phyloP scores from a whole-genome alignment of 2,888 invertebrate species.

The Andrena flavipes region DNA sequence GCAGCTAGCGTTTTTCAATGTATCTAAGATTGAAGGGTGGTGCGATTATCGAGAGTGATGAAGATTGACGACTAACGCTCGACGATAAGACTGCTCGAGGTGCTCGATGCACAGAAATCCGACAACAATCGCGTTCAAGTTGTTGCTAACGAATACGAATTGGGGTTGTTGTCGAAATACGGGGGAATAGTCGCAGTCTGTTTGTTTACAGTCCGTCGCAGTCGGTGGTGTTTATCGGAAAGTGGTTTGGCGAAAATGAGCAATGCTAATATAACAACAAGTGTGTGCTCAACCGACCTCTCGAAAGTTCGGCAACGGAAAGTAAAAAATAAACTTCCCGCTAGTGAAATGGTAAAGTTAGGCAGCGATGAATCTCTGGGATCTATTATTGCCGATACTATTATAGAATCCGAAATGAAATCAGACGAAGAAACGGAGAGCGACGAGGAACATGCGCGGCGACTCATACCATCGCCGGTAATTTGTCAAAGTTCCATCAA shows the following conservation, averaged over 20 bases:
- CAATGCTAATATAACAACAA: conserved; percentile 72
- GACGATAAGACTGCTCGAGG: not conserved
- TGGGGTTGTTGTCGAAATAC: not conserved
- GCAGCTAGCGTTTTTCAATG: too few relatives aligned
- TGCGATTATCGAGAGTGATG: not conserved
- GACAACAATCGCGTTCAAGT: not conserved
- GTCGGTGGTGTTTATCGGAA: conserved; percentile 3
- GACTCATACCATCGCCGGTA: conserved; percentile 74
- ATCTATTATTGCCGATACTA: conserved; percentile 75
- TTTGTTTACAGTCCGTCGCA: conserved; percentile 29
- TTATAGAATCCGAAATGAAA: conserved; percentile 78
- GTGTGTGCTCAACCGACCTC: conserved; percentile 56
- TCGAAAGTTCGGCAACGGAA: conserved; percentile 77
- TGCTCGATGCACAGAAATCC: not conserved
- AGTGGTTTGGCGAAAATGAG: conserved; percentile 73
- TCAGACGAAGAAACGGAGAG: conserved; percentile 70
- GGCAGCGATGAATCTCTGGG: conserved; percentile 78
- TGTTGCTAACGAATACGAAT: not conserved
- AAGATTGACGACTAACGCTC: not conserved
- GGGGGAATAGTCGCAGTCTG: not conserved
- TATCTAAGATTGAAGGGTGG: not conserved
- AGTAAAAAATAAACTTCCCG: conserved; percentile 54
- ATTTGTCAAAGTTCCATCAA: conserved; percentile 56
- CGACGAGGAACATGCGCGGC: conserved; percentile 74
- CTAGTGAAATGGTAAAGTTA: conserved; percentile 80